Base-by-base conservation (phyloP, 2,113 vertebrate species). In the Crotophaga sulcirostris region DNA sequence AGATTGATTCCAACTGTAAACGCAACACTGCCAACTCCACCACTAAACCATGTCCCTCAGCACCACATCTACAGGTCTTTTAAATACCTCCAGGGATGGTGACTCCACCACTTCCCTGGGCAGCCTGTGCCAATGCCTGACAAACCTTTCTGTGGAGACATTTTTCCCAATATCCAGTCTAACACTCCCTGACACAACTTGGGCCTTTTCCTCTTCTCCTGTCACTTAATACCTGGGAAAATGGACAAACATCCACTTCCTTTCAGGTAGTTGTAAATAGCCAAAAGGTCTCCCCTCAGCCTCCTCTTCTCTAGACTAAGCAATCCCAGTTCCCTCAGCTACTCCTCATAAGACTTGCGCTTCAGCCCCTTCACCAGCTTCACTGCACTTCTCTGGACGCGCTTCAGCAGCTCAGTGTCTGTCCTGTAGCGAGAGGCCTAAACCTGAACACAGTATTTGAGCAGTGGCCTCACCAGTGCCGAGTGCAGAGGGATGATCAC, bases 361-460 rank as follows among this genome's bases (percentile, higher is more conserved):
- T 52, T 25, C 24, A 40, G 75, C 12, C 36, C 47, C 74, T 33
- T 77, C 59, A 16, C 47, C 59, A 42, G 13, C 31, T 28, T 40
- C 9, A 3, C n/a, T 42, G 36, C 29, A 5, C 36, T 64, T 20
- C 45, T 63, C 7, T 52, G 45, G 47, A 52, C 13, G 12, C 3
- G 3, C 13, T 78, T 31, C 36, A 42, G 47, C 10, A 78, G 12
- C 36, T 40, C 36, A 26, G 2, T 21, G 23, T 62, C 38, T 8
- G 23, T 62, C 38, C 7, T 45, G 70, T 6, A 10, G 7, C 11
- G 34, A 69, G 4, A 1, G 9, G 5, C 33, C 40, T 56, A 86
- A n/a, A 83, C 36, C 21, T 42, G 51, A 4, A 17, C 38, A 29
- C 13, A 31, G 23, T 1, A 17, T 2, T 78, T 0, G 0, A 78